These are phyloP conservation scores for Pitangus sulphuratus DNA, from an alignment of 2,797 vertebrate species.

Conservation along the genomic window DNA sequence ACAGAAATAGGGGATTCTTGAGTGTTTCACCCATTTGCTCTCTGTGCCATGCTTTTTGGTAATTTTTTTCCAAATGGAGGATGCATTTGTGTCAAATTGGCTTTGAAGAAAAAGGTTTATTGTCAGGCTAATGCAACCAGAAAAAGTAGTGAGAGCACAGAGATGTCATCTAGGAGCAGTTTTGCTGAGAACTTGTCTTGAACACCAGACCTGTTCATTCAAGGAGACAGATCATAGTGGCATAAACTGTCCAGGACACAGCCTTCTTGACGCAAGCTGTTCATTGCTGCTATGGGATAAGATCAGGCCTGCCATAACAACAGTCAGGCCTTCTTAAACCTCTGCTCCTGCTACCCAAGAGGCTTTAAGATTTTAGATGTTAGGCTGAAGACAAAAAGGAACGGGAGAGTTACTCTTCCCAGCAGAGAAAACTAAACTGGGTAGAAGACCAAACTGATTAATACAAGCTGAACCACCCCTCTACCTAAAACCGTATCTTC, in stretches of 20 bases:
- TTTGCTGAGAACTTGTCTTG: neutral
- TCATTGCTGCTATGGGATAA: neutral
- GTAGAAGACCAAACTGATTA: neutral
- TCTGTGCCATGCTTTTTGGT: neutral
- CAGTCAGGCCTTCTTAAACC: neutral
- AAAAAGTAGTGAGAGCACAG: neutral
- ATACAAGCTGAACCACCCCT: neutral
- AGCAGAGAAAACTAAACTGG: neutral
- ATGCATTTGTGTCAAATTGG: neutral
- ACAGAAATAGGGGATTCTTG: neutral
- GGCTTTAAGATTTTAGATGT: neutral
- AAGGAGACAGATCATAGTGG: rapidly evolving
- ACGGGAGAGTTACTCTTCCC: neutral
- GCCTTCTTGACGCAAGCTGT: neutral
- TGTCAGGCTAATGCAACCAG: neutral
- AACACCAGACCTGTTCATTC: neutral
- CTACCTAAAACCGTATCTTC: neutral
- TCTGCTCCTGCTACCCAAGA: neutral
- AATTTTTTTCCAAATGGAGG: neutral
- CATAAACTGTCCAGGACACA: neutral
- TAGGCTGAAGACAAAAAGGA: neutral
- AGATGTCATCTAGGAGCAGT: neutral
- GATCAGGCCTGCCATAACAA: neutral
- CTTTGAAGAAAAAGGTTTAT: neutral
- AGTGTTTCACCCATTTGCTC: neutral